phyloP scores from a whole-genome alignment of 2,113 vertebrate species.

The Corvus cornix region DNA sequence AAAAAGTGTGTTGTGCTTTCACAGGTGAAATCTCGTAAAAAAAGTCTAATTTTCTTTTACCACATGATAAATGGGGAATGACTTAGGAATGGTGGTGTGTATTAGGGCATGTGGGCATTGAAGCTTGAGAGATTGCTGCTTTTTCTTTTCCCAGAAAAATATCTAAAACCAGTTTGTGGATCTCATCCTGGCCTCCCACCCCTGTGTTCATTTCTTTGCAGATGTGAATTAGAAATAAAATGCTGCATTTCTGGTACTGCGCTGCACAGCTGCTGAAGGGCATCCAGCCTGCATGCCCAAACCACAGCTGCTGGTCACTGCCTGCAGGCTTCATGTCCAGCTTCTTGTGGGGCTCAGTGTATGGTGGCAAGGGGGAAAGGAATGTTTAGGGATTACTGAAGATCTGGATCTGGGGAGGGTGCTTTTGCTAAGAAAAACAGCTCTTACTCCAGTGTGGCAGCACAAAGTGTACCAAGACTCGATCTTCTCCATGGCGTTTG shows the following conservation, averaged over 20 bases:
- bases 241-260: background rate
- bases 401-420: background rate
- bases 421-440: background rate
- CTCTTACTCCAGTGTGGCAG: background rate
- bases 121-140: background rate
- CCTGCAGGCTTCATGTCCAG: background rate
- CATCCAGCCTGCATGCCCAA: background rate
- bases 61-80: background rate
- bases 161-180: background rate
- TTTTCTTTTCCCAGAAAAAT: background rate
- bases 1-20: background rate
- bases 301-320: background rate
- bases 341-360: accelerated
- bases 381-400: background rate
- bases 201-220: background rate
- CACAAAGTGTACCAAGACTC: accelerated
- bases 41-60: background rate
- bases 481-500: accelerated
- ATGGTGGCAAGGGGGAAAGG: background rate
- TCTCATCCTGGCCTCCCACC: background rate
- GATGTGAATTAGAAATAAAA: background rate
- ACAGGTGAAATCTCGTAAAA: background rate
- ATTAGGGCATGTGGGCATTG: background rate
- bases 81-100: background rate
- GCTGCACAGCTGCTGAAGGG: background rate